Conservation (phyloP, 1,140 invertebrate genomes). For the Caligus rogercresseyi region DNA sequence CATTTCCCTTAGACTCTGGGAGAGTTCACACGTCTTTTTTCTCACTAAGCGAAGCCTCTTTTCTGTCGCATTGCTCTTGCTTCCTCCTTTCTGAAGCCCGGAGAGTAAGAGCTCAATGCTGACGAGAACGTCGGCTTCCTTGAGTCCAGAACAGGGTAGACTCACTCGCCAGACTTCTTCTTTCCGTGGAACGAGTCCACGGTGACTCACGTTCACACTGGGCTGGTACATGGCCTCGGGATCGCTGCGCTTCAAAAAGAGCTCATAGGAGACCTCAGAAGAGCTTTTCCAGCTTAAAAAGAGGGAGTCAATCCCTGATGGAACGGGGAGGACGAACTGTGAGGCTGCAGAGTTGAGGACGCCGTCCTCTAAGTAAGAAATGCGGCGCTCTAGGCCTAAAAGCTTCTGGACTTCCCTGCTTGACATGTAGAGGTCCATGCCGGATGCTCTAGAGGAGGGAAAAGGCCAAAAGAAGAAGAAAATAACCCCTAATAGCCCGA, state of each 20-base stretch:
- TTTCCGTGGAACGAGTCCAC: not conserved
- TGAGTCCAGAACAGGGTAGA: not conserved
- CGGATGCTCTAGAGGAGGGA: too few relatives aligned
- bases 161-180: not conserved
- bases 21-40: not conserved
- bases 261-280: constrained; percentile 32
- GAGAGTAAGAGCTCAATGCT: not conserved
- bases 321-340: not conserved
- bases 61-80: not conserved
- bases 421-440: constrained; percentile 21
- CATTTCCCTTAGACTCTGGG: too few relatives aligned
- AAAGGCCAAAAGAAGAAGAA: too few relatives aligned
- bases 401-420: not conserved
- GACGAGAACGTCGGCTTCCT: not conserved
- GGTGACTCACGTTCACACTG: not conserved
- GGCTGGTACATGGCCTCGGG: constrained; percentile 6
- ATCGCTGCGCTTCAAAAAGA: constrained; percentile 17
- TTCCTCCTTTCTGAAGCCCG: too few relatives aligned
- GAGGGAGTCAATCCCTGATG: not conserved
- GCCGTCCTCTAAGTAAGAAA: not conserved
- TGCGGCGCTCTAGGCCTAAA: not conserved
- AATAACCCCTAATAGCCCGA: too few relatives aligned
- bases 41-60: not conserved
- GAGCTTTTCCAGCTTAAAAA: constrained; percentile 21
- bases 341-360: not conserved